phyloP scores from a whole-genome alignment of 2,888 invertebrate species.

The Alloplasta piceator region DNA sequence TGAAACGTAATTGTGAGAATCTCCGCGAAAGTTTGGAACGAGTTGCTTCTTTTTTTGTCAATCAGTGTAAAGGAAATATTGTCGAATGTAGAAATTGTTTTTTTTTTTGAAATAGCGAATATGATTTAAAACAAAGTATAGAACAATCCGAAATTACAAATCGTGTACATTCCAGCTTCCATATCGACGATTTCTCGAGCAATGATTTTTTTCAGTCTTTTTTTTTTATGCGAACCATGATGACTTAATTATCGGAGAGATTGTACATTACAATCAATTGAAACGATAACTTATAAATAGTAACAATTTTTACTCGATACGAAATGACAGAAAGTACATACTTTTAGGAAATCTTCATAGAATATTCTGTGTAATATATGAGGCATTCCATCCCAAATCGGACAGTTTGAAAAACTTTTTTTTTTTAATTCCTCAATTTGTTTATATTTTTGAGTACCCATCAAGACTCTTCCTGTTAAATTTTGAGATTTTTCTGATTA shows the following conservation, averaged over 20 bases:
- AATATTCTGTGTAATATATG: conserved; percentile 3
- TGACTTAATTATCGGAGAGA: conserved; percentile 57
- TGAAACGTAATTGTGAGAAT: not conserved
- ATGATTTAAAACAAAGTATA: not conserved
- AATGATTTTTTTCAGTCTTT: conserved; percentile 33
- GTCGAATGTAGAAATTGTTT: not conserved
- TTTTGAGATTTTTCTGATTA: too few relatives aligned
- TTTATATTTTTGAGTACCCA: too few relatives aligned
- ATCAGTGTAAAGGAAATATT: not conserved
- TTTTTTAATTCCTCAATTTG: too few relatives aligned
- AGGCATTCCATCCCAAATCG: too few relatives aligned
- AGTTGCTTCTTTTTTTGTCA: conserved; percentile 2
- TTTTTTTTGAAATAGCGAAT: not conserved
- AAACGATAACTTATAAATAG: conserved; percentile 65
- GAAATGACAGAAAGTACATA: conserved; percentile 59
- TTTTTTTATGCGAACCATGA: conserved; percentile 37
- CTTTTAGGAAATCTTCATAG: conserved; percentile 45
- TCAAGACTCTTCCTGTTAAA: too few relatives aligned
- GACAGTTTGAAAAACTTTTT: too few relatives aligned
- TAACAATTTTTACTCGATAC: conserved; percentile 66
- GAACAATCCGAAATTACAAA: conserved; percentile 6
- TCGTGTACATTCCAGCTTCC: conserved; percentile 24
- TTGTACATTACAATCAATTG: conserved; percentile 71
- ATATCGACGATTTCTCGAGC: conserved; percentile 15
- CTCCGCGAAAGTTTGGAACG: too few relatives aligned